Conservation (phyloP, 2,797 vertebrate species). For the Yasuhikotakia modesta region DNA sequence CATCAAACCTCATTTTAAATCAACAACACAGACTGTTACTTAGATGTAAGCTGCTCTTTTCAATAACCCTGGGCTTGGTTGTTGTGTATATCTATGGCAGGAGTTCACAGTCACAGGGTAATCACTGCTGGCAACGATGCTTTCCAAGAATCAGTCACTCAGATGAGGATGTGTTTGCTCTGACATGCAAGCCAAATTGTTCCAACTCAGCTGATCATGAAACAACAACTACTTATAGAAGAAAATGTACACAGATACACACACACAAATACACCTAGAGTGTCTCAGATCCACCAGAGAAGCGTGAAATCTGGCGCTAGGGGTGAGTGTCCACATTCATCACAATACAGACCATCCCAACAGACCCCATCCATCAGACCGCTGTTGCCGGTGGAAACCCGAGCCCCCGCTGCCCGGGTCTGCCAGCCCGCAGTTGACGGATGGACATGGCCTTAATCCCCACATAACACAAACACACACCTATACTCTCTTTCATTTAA, state of each 20-base stretch:
- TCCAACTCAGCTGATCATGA: slow-evolving; percentile 21
- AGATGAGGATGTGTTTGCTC: slow-evolving; percentile 3
- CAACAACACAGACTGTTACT: slow-evolving; percentile 17
- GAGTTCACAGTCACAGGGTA: slow-evolving; percentile 10
- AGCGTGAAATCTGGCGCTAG: slow-evolving; percentile 59
- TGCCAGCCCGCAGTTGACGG: slow-evolving; percentile 72
- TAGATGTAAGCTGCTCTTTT: slow-evolving; percentile 13
- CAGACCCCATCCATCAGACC: slow-evolving; percentile 76
- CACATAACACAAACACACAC: slow-evolving; percentile 52
- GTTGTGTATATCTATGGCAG: slow-evolving; percentile 1
- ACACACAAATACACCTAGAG: slow-evolving; percentile 2
- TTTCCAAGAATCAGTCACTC: slow-evolving; percentile 23
- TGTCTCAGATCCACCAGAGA: slow-evolving; percentile 58
- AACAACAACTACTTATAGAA: slow-evolving; percentile 10
- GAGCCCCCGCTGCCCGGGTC: slow-evolving; percentile 67
- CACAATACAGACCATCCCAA: slow-evolving; percentile 74
- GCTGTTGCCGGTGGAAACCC: slow-evolving; percentile 74
- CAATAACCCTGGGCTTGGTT: slow-evolving; percentile 4
- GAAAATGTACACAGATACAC: neutral
- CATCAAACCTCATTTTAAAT: neutral
- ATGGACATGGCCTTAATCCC: slow-evolving; percentile 64
- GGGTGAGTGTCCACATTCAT: slow-evolving; percentile 75
- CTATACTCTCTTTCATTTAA: slow-evolving; percentile 35
- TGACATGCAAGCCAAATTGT: slow-evolving; percentile 1
- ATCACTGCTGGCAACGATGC: slow-evolving; percentile 7